Base-by-base conservation (phyloP, 2,113 vertebrate species). In the Saimiri boliviensis region DNA sequence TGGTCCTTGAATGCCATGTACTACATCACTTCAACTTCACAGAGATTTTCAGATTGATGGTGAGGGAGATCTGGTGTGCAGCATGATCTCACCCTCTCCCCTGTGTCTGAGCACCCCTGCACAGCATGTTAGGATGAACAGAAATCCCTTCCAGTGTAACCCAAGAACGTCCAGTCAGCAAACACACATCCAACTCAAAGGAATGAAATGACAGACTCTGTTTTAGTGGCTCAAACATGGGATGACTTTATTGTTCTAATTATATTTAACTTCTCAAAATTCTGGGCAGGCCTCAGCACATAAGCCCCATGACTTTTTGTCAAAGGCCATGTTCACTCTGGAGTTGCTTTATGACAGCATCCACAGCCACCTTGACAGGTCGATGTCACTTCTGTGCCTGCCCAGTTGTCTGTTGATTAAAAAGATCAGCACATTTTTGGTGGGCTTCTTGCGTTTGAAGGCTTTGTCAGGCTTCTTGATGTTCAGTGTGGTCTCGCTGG, bases 271-370 rank as follows among this genome's bases (percentile, higher is more conserved):
- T 77, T 93, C 35, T 71, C 76, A 47, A 5, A 23, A 45, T 60
- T 80, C 16, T n/a, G 74, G 10, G 2, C 23, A 8, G 63, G 14
- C 3, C 42, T 76, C 85, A 49, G 14, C 45, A 73, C 49, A 45
- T 74, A 76, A 68, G 56, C 52, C 52, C 86, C 17, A 10, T 89
- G 89, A 45, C n/a, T 14, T 45, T 73, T 94, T 27, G 92, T 94
- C 12, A 12, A 89, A 73, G 40, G 49, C 63, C 82, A 80, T 6
- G 20, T 91, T n/a, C 89, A 60, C 25, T 74, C 82, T 63, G 82
- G 82, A 3, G 6, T 63, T 21, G 4, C 10, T 86, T 83, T 68
- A 20, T 42, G 60, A 80, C 74, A 95, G 35, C 82, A 79, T 71
- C 74, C 63, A 81, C 7, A 91, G 4, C 94, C 82, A 86, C 63